phyloP scores from a whole-genome alignment of 2,797 vertebrate species.

The Betta splendens region DNA sequence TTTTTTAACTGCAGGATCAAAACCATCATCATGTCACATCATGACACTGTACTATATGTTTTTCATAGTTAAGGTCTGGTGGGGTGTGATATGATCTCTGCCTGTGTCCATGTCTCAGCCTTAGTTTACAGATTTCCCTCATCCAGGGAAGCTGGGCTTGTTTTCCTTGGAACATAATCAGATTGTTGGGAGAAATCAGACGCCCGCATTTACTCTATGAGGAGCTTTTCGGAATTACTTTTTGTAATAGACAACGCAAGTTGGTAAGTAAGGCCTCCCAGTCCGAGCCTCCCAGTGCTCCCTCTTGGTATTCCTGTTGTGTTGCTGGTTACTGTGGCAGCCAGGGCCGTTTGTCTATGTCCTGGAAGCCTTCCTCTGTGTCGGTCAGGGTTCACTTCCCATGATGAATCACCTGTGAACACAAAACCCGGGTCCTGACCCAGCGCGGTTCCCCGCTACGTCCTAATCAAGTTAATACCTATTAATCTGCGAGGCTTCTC shows the following conservation, averaged over 20 bases:
- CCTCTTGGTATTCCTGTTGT: conserved; percentile 44
- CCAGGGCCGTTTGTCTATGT: conserved; percentile 23
- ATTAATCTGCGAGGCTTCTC: conserved; percentile 53
- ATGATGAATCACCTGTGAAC: conserved; percentile 62
- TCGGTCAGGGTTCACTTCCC: conserved; percentile 47
- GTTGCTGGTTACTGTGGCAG: conserved; percentile 53
- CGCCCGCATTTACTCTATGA: no score
- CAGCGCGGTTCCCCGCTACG: conserved; percentile 23
- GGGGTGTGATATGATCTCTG: conserved; percentile 44
- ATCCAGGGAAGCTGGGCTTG: conserved; percentile 30
- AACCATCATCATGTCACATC: no score
- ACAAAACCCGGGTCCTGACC: conserved; percentile 55
- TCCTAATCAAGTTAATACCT: conserved; percentile 65
- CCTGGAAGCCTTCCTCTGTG: conserved; percentile 57
- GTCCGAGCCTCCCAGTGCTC: background rate
- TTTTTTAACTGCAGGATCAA: no score
- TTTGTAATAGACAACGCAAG: no score
- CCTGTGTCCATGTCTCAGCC: conserved; percentile 15
- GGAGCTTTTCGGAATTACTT: no score
- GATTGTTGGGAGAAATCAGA: background rate
- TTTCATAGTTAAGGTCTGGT: conserved; percentile 31
- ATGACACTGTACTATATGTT: no score
- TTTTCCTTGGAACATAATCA: conserved; percentile 4
- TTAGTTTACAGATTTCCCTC: conserved; percentile 3
- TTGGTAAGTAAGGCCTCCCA: background rate